phyloP scores from a whole-genome alignment of 2,797 vertebrate species.

The Somateria mollissima region DNA sequence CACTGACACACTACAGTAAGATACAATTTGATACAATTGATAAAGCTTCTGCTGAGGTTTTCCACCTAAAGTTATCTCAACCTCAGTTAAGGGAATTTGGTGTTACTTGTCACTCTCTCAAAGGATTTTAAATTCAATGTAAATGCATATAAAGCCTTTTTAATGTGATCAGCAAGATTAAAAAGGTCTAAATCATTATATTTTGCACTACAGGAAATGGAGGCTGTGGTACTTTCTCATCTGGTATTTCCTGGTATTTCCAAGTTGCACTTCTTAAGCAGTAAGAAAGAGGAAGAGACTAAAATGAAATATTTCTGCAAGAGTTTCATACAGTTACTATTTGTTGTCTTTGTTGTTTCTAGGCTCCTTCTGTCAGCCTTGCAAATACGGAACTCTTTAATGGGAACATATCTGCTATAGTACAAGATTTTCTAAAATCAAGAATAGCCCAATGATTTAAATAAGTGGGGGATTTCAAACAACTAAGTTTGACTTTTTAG shows the following conservation, averaged over 20 bases:
- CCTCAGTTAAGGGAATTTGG: not conserved
- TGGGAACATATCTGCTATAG: not conserved
- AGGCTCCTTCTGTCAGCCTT: not conserved
- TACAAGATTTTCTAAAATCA: not conserved
- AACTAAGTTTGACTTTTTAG: not conserved
- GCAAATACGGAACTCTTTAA: not conserved
- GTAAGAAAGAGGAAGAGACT: not conserved
- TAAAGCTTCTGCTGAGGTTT: not conserved
- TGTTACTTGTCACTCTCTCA: not conserved
- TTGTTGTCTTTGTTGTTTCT: not conserved
- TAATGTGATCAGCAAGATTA: not conserved
- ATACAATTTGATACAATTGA: not conserved
- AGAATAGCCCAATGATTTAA: not conserved
- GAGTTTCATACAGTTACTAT: not conserved
- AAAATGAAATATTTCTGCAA: not conserved
- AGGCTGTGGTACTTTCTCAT: not conserved
- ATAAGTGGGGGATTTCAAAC: not conserved
- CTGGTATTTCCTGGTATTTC: not conserved
- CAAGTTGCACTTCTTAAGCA: not conserved
- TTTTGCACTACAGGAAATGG: not conserved
- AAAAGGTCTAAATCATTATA: not conserved
- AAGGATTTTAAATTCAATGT: not conserved
- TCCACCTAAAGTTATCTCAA: not conserved
- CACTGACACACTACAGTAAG: not conserved
- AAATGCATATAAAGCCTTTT: not conserved